Conservation (phyloP, 2,113 vertebrate genomes). For the Eudyptes chrysolophus region DNA sequence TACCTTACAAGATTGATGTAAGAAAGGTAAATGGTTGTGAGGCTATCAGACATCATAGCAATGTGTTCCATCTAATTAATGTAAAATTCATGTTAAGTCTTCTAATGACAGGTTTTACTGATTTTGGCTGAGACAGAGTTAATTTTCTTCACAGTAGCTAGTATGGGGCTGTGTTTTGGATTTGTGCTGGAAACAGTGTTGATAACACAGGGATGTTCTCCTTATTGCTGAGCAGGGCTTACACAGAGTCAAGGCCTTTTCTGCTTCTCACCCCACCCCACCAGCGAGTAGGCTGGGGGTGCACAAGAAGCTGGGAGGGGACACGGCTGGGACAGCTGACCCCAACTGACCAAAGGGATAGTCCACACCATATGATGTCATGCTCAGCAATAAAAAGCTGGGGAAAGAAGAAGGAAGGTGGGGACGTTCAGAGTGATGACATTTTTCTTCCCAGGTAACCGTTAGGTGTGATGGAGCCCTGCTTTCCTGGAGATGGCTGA, state of each 20-base stretch:
- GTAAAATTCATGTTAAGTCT: background rate
- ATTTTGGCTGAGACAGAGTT: background rate
- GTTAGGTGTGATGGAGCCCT: background rate
- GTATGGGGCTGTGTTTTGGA: background rate
- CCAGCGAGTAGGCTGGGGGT: fast-evolving
- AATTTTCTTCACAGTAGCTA: background rate
- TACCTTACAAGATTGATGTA: background rate
- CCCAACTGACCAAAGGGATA: background rate
- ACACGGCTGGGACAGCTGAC: background rate
- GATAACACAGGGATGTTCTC: background rate
- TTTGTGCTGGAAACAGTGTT: background rate
- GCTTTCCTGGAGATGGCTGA: background rate
- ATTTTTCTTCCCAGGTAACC: background rate
- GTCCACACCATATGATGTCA: background rate
- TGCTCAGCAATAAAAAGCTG: background rate
- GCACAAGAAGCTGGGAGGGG: background rate
- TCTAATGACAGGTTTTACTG: background rate
- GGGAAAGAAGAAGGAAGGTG: background rate
- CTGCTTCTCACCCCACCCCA: background rate
- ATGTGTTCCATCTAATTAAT: background rate
- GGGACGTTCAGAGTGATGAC: fast-evolving
- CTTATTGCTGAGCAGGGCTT: background rate
- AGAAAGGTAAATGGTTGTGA: background rate
- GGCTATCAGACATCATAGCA: background rate
- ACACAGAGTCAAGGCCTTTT: background rate